phyloP scores from a whole-genome alignment of 2,888 invertebrate species.

The Chelonus formosanus region DNA sequence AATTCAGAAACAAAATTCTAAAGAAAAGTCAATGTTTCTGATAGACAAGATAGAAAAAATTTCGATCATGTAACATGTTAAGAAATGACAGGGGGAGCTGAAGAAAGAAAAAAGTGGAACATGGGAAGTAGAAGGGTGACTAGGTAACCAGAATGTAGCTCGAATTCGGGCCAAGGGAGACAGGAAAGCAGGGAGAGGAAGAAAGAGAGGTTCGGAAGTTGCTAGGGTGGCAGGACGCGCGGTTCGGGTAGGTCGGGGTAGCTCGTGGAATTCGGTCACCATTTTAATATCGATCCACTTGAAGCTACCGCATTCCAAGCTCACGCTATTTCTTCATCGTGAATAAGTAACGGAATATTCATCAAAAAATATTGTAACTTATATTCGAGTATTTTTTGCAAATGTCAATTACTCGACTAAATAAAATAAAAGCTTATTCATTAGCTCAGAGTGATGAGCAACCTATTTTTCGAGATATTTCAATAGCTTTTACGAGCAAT shows the following conservation, averaged over 20 bases:
- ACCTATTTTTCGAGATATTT: neutral
- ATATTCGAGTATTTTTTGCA: neutral
- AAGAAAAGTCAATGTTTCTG: neutral
- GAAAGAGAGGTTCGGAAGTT: constrained; percentile 35
- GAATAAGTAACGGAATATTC: neutral
- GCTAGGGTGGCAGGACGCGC: constrained; percentile 22
- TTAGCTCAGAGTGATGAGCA: neutral
- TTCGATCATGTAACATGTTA: neutral
- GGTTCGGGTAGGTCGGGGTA: constrained; percentile 61
- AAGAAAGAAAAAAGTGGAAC: constrained; percentile 19
- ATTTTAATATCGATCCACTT: constrained; percentile 63
- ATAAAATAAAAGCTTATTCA: neutral
- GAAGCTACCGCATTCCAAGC: constrained; percentile 37
- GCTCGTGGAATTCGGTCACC: constrained; percentile 63
- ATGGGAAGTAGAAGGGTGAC: constrained; percentile 27
- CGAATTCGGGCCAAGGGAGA: constrained; percentile 31
- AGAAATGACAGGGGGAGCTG: constrained; percentile 21
- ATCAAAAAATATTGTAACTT: neutral
- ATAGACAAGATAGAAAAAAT: neutral
- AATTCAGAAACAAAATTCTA: too few species aligned
- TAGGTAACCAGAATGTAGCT: constrained; percentile 34
- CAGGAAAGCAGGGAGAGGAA: constrained; percentile 29
- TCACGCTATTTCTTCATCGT: constrained; percentile 29
- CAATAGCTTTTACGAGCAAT: too few species aligned
- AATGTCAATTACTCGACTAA: neutral